Base-by-base conservation (phyloP, 2,888 invertebrate species). In the Amphimallon solstitiale region DNA sequence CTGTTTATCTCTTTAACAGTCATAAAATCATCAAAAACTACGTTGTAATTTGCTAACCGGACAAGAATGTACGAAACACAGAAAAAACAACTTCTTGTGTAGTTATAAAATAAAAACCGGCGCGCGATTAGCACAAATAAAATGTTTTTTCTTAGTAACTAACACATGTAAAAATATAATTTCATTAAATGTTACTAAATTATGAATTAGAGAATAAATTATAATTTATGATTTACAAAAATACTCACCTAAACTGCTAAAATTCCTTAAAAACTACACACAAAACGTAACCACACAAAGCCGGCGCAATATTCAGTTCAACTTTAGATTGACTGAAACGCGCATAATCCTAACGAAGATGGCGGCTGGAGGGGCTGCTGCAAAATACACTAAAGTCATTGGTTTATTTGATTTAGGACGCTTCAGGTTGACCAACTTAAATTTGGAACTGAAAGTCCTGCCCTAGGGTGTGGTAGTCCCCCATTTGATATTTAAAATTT, bases 311-410 rank as follows among this genome's bases (percentile, higher is more conserved):
- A 68, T 70, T 70, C 72, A 68, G 72, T 77, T 73, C 74, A 74
- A 78, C 74, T 76, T 76, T 73, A 70, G 70, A 72, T 73, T 72
- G 74, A 80, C 79, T 80, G 75, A 79, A 78, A 75, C 78, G 80
- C 81, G 80, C 66, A 62, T 60, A 63, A 62, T 63, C 62, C 59
- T 34, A 79, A 80, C 73, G 75, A 78, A 76, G 77, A 75, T 70
- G 78, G 76, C 79, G 80, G 74, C 79, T 80, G 80, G 81, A 79
- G 79, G 75, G 69, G 71, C 71, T 74, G 61, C 67, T 67, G 65
- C 66, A 59, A 68, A 75, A 77, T 74, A 70, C 74, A 56, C 51
- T 49, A 48, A 48, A 63, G 51, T 67, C 69, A 79, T 79, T 79
- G 79, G 79, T 72, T 56, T 65, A 73, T 77, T 78, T 76, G 73